These are phyloP conservation scores for Epinephelus moara DNA, from an alignment of 2,113 vertebrate species.

Conservation along the genomic window DNA sequence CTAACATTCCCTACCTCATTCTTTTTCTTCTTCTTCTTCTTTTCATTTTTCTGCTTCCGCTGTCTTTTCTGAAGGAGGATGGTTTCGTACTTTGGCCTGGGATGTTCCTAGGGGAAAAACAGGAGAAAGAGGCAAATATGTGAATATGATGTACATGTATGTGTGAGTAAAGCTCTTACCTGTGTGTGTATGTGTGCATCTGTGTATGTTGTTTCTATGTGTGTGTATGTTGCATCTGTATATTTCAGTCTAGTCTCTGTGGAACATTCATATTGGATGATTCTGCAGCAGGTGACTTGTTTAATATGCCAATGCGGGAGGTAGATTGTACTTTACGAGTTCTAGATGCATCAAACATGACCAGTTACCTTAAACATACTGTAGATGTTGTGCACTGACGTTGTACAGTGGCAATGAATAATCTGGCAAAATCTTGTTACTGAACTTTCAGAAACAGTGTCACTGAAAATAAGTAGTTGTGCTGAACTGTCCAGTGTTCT, in stretches of 20 bases:
- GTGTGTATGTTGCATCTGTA: too few species aligned
- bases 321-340: not conserved
- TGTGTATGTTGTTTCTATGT: too few species aligned
- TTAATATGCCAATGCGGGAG: not conserved
- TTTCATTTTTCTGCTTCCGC: conserved; percentile 81
- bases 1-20: conserved; percentile 82
- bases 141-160: not conserved
- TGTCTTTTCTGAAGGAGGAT: conserved; percentile 91
- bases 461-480: too few species aligned
- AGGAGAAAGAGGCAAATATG: not conserved
- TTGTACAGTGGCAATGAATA: not conserved
- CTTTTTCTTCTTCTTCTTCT: conserved; percentile 76
- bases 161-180: too few species aligned
- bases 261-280: too few species aligned
- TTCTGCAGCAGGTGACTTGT: not conserved
- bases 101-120: conserved; percentile 88
- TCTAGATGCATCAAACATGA: not conserved
- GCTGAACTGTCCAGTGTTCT: too few species aligned
- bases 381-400: not conserved
- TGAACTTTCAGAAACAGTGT: too few species aligned
- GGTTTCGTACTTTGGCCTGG: conserved; percentile 94
- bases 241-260: too few species aligned
- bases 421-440: not conserved
- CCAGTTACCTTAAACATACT: not conserved
- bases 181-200: not conserved